A percentile compares a stretch with the other conserved stretches of the same genome.
These are phyloP conservation scores for Masnerella sp. DNA, from an alignment of 2,888 invertebrate species.

Conservation along the genomic window DNA sequence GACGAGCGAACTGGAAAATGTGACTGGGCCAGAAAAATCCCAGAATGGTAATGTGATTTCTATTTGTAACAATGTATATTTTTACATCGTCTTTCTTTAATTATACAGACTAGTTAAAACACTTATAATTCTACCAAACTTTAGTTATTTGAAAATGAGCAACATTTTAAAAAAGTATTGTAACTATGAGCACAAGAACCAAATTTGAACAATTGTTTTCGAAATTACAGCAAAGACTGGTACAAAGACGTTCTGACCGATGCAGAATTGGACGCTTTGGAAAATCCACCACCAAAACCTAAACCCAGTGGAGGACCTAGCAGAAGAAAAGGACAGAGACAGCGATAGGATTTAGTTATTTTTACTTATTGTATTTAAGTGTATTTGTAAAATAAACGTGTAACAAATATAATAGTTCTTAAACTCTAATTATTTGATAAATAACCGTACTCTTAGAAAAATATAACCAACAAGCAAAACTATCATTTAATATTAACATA, in stretches of 20 bases:
- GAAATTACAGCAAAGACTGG: conserved; percentile 88
- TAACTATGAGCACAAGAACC: too few species aligned
- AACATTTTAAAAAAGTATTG: too few species aligned
- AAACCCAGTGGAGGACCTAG: conserved; percentile 79
- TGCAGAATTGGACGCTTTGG: conserved; percentile 87
- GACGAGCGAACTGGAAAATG: conserved; percentile 88
- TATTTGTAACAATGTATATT: background rate
- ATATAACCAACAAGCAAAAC: background rate
- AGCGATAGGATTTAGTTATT: conserved; percentile 64
- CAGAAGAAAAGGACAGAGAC: conserved; percentile 78
- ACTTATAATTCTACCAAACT: too few species aligned
- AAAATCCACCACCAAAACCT: conserved; percentile 86
- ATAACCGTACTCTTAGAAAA: background rate
- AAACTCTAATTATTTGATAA: background rate
- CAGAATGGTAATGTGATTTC: conserved; percentile 89
- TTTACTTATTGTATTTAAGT: conserved; percentile 35
- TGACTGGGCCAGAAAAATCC: conserved; percentile 91
- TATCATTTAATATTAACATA: background rate
- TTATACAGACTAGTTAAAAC: too few species aligned
- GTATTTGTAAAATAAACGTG: conserved; percentile 44
- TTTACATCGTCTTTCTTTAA: background rate
- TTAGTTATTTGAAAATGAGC: background rate
- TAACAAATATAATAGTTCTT: conserved; percentile 3
- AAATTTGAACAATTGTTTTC: background rate
- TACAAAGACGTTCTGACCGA: conserved; percentile 91